These are phyloP conservation scores for Alviniconcha marisindica DNA, from an alignment of 1,140 invertebrate species.

Conservation along the genomic window DNA sequence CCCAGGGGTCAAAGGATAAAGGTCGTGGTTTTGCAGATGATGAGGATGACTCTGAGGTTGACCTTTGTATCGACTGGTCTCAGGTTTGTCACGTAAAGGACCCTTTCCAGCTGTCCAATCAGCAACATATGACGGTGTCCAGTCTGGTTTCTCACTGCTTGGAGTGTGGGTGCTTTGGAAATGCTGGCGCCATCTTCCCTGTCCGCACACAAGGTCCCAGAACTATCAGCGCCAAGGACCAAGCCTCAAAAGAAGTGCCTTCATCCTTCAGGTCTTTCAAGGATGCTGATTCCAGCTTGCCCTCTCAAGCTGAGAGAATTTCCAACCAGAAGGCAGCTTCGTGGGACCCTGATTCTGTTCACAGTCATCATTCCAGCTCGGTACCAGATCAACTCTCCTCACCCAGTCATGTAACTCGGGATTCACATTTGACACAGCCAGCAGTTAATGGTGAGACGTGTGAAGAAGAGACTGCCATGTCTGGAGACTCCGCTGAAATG, in stretches of 20 bases:
- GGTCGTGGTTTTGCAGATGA: too few species aligned
- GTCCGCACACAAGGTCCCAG: not conserved
- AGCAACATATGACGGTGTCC: slow-evolving; percentile 37
- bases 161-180: slow-evolving; percentile 42
- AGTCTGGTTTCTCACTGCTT: slow-evolving; percentile 46
- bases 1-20: too few species aligned
- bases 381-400: too few species aligned
- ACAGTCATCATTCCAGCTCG: not conserved
- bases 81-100: slow-evolving; percentile 37
- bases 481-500: too few species aligned
- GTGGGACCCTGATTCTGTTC: not conserved
- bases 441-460: too few species aligned
- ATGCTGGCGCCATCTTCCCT: slow-evolving; percentile 26
- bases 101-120: slow-evolving; percentile 41
- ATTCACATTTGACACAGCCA: too few species aligned
- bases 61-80: not conserved
- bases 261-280: not conserved
- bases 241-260: not conserved
- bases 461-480: too few species aligned
- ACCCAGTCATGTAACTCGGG: too few species aligned
- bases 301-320: not conserved
- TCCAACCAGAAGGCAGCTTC: not conserved
- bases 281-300: not conserved
- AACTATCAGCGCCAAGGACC: not conserved
- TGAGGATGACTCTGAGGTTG: not conserved